Conservation (phyloP, 2,888 invertebrate genomes). For the Clistopyga incitator region DNA sequence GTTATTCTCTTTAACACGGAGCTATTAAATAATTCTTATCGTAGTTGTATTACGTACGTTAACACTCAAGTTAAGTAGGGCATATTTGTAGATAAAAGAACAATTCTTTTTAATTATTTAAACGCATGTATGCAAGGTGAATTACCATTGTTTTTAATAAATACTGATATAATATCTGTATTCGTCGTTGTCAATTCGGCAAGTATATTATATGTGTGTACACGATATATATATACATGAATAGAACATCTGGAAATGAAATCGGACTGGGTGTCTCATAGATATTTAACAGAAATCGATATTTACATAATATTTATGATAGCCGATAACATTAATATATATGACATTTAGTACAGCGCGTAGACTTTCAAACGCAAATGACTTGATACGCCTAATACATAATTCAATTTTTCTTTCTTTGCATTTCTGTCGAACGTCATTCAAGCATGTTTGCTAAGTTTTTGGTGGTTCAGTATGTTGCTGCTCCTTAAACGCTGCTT, state of each 20-base stretch:
- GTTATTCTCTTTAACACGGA: slow-evolving; percentile 67
- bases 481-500: slow-evolving; percentile 67
- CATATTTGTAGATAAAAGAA: slow-evolving; percentile 77
- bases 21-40: slow-evolving; percentile 66
- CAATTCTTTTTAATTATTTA: slow-evolving; percentile 72
- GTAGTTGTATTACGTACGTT: slow-evolving; percentile 52
- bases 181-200: slow-evolving; percentile 62
- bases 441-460: slow-evolving; percentile 70
- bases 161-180: slow-evolving; percentile 63
- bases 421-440: background rate
- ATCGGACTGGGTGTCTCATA: slow-evolving; percentile 21
- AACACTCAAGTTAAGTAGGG: slow-evolving; percentile 64
- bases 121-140: slow-evolving; percentile 73
- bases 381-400: slow-evolving; percentile 27
- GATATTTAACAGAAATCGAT: slow-evolving; percentile 48
- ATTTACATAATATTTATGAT: slow-evolving; percentile 63
- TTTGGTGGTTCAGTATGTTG: slow-evolving; percentile 74
- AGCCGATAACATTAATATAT: slow-evolving; percentile 36
- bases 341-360: slow-evolving; percentile 29
- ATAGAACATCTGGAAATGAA: slow-evolving; percentile 38
- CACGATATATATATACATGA: slow-evolving; percentile 46
- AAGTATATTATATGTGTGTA: slow-evolving; percentile 40
- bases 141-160: slow-evolving; percentile 72
- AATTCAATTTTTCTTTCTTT: slow-evolving; percentile 1
- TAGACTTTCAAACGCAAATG: slow-evolving; percentile 10